phyloP scores from a whole-genome alignment of 2,797 vertebrate species.

The Phyllotis vaccarum region DNA sequence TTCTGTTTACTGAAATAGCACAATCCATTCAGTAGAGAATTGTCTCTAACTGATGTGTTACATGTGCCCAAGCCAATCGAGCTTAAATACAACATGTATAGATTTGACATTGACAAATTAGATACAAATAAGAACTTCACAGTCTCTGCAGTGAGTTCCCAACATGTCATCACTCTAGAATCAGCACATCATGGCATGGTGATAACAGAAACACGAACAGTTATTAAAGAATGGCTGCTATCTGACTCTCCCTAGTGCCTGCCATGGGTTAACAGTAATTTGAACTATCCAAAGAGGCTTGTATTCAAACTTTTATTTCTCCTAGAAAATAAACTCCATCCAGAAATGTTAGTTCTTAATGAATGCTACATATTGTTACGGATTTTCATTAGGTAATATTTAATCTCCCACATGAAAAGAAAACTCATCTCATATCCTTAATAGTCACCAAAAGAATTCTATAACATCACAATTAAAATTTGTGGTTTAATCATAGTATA shows the following conservation, averaged over 20 bases:
- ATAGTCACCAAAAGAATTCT: background rate
- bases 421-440: background rate
- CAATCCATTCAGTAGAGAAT: background rate
- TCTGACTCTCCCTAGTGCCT: background rate
- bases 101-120: background rate
- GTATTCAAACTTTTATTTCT: background rate
- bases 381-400: slow-evolving; percentile 15
- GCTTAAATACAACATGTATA: background rate
- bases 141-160: background rate
- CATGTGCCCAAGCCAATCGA: background rate
- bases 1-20: background rate
- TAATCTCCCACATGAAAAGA: background rate
- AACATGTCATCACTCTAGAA: background rate
- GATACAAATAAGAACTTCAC: background rate
- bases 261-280: background rate
- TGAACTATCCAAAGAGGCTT: background rate
- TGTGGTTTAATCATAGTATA: background rate
- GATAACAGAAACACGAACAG: background rate
- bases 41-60: slow-evolving; percentile 3
- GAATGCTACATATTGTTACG: background rate
- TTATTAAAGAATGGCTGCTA: background rate
- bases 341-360: background rate
- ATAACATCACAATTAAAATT: background rate
- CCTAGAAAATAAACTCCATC: background rate
- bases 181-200: background rate